Conservation (phyloP, 2,888 invertebrate species). For the Drosophila phalerata region DNA sequence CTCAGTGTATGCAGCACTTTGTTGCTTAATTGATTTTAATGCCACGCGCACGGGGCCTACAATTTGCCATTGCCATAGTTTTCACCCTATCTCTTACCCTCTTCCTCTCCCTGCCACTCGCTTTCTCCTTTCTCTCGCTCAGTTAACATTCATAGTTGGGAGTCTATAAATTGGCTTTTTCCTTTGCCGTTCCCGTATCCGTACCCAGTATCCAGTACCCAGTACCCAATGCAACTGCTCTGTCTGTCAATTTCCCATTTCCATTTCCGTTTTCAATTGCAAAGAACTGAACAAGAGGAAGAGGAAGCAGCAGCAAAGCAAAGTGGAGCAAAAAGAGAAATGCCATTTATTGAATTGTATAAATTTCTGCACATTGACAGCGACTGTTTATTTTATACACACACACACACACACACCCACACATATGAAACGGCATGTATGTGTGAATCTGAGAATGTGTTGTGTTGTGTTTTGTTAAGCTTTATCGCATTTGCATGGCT, state of each 20-base stretch:
- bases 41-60: conserved; percentile 61
- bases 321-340: conserved; percentile 54
- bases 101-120: background rate
- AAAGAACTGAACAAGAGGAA: conserved; percentile 43
- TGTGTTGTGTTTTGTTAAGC: conserved; percentile 65
- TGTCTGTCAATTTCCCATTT: conserved; percentile 48
- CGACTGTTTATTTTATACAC: conserved; percentile 72
- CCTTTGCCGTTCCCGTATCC: conserved; percentile 51
- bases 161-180: conserved; percentile 78
- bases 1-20: conserved; percentile 75
- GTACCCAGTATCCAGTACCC: background rate
- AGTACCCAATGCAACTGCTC: conserved; percentile 38
- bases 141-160: conserved; percentile 45
- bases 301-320: conserved; percentile 27
- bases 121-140: background rate
- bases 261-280: conserved; percentile 76
- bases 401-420: conserved; percentile 44
- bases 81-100: background rate
- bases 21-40: conserved; percentile 83
- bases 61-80: conserved; percentile 46
- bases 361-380: conserved; percentile 78
- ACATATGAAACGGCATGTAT: conserved; percentile 17
- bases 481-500: conserved; percentile 77
- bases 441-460: conserved; percentile 15
- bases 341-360: conserved; percentile 82